Conservation (phyloP, 2,113 vertebrate species). For the Otis tarda region DNA sequence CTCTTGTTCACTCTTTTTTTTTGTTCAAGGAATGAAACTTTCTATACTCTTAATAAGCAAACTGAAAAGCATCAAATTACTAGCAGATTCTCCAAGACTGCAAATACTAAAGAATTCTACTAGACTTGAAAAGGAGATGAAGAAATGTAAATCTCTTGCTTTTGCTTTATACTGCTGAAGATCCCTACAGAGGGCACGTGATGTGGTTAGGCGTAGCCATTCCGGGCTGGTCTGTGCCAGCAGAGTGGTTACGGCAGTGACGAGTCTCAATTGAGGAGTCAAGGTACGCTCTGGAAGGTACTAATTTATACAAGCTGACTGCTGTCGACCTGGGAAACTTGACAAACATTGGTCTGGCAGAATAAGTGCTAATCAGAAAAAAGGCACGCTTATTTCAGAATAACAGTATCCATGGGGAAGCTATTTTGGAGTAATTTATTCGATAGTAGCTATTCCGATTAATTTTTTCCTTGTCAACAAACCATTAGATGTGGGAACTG, state of each 20-base stretch:
- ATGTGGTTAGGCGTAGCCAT: rapidly evolving
- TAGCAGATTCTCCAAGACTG: background rate
- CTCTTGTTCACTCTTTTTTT: background rate
- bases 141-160: background rate
- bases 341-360: background rate
- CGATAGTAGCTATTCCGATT: background rate
- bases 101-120: background rate
- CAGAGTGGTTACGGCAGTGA: background rate
- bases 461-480: slow-evolving; percentile 28
- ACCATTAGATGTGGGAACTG: background rate
- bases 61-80: background rate
- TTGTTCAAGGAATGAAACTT: background rate
- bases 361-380: background rate
- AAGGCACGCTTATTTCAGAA: background rate
- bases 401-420: background rate
- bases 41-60: background rate
- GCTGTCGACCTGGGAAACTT: background rate
- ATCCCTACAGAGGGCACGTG: background rate
- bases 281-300: background rate
- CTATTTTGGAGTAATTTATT: slow-evolving; percentile 36
- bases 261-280: background rate
- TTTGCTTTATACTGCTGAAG: background rate
- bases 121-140: background rate
- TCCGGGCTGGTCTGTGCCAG: background rate
- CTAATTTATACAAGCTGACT: background rate